Evolutionary conservation across 2,113 vertebrate species (phyloP).

Genomic region (Trachemys scripta): DNA sequence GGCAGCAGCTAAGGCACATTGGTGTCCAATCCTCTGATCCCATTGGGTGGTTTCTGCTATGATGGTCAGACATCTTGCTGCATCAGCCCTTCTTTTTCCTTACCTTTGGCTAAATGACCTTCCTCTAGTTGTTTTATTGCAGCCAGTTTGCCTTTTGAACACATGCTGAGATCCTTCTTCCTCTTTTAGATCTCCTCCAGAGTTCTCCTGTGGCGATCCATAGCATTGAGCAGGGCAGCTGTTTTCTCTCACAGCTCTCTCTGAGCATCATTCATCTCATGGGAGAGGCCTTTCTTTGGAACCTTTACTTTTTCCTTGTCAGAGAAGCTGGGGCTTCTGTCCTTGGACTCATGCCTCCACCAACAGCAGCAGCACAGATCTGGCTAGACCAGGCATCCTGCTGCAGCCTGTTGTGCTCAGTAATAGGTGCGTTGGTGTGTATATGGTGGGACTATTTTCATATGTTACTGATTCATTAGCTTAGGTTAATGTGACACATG

Average conservation of each 20-base stretch:
- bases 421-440: background rate
- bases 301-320: background rate
- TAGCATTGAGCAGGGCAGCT: background rate
- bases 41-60: background rate
- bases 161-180: background rate
- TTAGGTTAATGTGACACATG: background rate
- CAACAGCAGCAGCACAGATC: background rate
- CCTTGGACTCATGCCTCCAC: background rate
- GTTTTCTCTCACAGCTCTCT: background rate
- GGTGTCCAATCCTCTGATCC: background rate
- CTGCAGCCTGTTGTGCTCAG: background rate
- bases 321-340: background rate
- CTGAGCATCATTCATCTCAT: background rate
- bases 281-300: background rate
- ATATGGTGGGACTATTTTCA: background rate
- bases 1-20: background rate
- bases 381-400: background rate
- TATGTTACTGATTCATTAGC: background rate
- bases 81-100: background rate
- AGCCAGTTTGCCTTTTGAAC: slow-evolving; percentile 6
- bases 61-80: background rate
- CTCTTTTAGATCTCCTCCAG: background rate
- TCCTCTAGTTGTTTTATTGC: slow-evolving; percentile 9
- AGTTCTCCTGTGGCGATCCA: background rate
- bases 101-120: background rate